Evolutionary conservation across 2,888 invertebrate species (phyloP).

Genomic region (Cataglyphis rosenhaueri): DNA sequence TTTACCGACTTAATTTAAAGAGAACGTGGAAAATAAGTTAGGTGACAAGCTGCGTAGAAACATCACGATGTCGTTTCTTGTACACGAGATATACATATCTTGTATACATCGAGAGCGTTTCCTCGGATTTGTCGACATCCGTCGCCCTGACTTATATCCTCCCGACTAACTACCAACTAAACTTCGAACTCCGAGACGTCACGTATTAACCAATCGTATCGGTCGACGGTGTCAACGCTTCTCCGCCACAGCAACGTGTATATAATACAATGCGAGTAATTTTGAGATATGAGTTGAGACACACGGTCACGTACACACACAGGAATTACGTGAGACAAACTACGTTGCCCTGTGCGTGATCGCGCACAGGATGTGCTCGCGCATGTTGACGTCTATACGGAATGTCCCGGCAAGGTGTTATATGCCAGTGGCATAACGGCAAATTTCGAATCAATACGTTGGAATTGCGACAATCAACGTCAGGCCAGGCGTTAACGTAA

Average conservation of each 20-base stretch:
- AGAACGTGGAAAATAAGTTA: no score
- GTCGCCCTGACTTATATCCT: constrained; percentile 29
- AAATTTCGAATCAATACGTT: constrained; percentile 26
- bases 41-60: no score
- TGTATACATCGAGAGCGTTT: neutral
- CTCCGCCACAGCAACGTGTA: constrained; percentile 30
- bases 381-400: constrained; percentile 32
- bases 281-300: constrained; percentile 68
- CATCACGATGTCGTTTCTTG: neutral
- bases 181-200: constrained; percentile 45
- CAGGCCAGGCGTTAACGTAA: neutral
- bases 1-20: neutral
- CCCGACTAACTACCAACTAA: constrained; percentile 36
- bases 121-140: constrained; percentile 43
- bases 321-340: constrained; percentile 68
- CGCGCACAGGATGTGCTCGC: constrained; percentile 40
- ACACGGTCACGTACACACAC: constrained; percentile 66
- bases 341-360: constrained; percentile 46
- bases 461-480: constrained; percentile 7
- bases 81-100: neutral
- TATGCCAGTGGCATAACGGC: neutral
- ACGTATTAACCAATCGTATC: constrained; percentile 54
- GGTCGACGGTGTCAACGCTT: constrained; percentile 44
- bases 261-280: constrained; percentile 65
- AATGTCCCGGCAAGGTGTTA: constrained; percentile 26